Percentiles rank a stretch among this genome's conserved stretches.
These are phyloP conservation scores for Mesorhabditis sp. DNA, from an alignment of 2,888 invertebrate species.

Conservation along the genomic window DNA sequence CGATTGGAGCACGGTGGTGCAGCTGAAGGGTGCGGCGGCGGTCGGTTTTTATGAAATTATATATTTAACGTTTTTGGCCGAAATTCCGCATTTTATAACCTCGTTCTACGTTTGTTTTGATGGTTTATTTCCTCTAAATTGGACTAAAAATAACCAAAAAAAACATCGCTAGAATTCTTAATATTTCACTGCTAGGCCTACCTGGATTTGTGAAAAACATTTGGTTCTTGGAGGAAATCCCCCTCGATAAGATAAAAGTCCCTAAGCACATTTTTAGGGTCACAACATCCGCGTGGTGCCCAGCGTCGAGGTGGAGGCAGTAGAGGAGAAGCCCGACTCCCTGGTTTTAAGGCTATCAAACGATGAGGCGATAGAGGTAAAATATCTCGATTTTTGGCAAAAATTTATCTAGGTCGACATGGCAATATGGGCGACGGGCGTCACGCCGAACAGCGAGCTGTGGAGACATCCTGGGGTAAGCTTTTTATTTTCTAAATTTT, in stretches of 20 bases:
- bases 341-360: neutral
- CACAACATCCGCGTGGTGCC: slow-evolving; percentile 59
- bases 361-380: neutral
- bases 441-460: slow-evolving; percentile 63
- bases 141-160: too few species aligned
- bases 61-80: too few species aligned
- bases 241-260: too few species aligned
- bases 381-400: neutral
- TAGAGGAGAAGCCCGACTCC: slow-evolving; percentile 55
- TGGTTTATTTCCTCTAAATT: too few species aligned
- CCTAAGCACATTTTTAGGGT: slow-evolving; percentile 9
- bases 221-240: too few species aligned
- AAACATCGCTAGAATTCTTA: too few species aligned
- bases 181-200: too few species aligned
- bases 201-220: too few species aligned
- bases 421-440: slow-evolving; percentile 91
- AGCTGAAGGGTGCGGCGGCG: slow-evolving; percentile 29
- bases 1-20: slow-evolving; percentile 72
- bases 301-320: slow-evolving; percentile 58
- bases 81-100: too few species aligned
- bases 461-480: slow-evolving; percentile 35
- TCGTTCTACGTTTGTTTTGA: too few species aligned
- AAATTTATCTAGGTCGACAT: slow-evolving; percentile 72
- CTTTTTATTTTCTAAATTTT: neutral
- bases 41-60: neutral